These are phyloP conservation scores for Tethya wilhelma DNA, from an alignment of 37 sponge, comb jelly and placozoan genomes.

Conservation along the genomic window DNA sequence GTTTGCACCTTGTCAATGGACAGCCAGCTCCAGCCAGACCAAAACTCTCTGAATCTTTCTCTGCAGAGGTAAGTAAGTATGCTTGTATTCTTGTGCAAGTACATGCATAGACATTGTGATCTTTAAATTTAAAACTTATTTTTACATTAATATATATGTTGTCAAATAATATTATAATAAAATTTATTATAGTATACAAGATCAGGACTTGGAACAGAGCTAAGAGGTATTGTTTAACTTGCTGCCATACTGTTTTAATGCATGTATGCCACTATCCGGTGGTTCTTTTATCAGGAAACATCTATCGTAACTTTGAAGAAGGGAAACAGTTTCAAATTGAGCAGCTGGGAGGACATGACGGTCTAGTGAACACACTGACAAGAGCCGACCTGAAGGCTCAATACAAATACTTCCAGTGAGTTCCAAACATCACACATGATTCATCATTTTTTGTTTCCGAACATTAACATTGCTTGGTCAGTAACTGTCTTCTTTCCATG, in stretches of 20 bases:
- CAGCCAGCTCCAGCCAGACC: not conserved
- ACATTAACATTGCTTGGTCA: too few species aligned
- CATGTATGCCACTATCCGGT: too few species aligned
- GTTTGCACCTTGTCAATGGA: not conserved
- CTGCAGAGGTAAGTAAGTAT: not conserved
- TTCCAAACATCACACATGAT: too few species aligned
- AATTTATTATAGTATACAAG: not conserved
- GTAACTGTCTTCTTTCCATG: too few species aligned
- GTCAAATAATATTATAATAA: too few species aligned
- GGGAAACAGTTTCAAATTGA: not conserved
- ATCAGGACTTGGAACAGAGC: not conserved
- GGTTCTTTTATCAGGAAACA: not conserved
- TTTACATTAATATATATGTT: too few species aligned
- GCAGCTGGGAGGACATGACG: not conserved
- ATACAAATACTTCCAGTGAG: not conserved
- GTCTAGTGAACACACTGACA: not conserved
- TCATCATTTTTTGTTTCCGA: too few species aligned
- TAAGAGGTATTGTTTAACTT: not conserved
- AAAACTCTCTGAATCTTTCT: not conserved
- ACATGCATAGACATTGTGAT: too few species aligned
- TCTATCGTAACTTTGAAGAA: not conserved
- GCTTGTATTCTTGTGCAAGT: too few species aligned
- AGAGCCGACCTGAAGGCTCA: not conserved
- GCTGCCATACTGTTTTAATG: too few species aligned
- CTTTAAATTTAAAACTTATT: too few species aligned